Evolutionary conservation across 2,113 vertebrate species (phyloP).

Genomic region (Mesembrinibis cayennensis): DNA sequence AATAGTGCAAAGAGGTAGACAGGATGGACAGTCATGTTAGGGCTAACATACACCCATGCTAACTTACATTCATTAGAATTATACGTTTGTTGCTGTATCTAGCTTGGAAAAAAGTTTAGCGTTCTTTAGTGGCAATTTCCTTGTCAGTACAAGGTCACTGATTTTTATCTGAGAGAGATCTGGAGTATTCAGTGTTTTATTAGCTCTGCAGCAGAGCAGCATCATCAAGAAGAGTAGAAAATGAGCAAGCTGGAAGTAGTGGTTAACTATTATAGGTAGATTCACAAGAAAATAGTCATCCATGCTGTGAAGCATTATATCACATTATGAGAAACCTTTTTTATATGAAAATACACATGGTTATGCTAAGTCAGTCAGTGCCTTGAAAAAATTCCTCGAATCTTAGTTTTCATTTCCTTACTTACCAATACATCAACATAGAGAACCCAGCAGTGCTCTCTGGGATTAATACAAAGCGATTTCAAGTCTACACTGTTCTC

Average conservation of each 20-base stretch:
- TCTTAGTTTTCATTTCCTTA: background rate
- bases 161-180: background rate
- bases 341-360: background rate
- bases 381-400: background rate
- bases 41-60: background rate
- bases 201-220: background rate
- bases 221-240: background rate
- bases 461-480: slow-evolving; percentile 85
- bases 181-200: background rate
- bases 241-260: background rate
- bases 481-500: slow-evolving; percentile 82
- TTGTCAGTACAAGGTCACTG: background rate
- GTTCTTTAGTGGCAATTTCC: background rate
- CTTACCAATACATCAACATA: slow-evolving; percentile 97
- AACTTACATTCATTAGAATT: background rate
- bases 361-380: background rate
- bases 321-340: background rate
- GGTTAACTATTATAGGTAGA: background rate
- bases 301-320: background rate
- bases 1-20: background rate
- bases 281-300: background rate
- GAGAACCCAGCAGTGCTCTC: slow-evolving; percentile 96
- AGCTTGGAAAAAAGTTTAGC: background rate
- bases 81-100: background rate
- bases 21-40: background rate